Evolutionary conservation across 2,113 vertebrate genomes (phyloP), one percentile per base, ranked within the genome.

Genomic region (Donacobius atricapilla): DNA sequence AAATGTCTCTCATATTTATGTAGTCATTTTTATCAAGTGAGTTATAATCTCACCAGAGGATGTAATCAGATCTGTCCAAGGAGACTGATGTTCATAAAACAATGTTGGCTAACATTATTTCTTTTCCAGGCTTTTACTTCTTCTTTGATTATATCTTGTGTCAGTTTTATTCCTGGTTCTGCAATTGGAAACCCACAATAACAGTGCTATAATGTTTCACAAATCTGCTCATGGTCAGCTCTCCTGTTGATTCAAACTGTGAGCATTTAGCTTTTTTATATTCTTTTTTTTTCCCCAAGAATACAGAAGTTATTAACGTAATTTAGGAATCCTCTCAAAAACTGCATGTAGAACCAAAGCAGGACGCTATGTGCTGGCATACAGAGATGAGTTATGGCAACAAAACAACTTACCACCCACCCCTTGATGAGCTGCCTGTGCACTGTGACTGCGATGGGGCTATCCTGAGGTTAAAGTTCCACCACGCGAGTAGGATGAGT

Each of bases 101-200:
- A 93, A 61, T 48, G 68, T 86, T 96, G 88, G 78, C 64, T 64
- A 73, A 44, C 63, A 63, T 94, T 88, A 96, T 95, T 95, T 96
- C 79, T 94, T 96, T 94, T 90, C 93, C 94, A 93, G 76, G 30
- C 82, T 54, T 93, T 84, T 89, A 78, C 35, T 92, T 88, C 89
- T 93, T 91, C 72, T 96, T 90, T 93, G 88, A 93, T 92, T 96
- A 86, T 88, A 92, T 88, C 85, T 94, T 92, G 42, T 71, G 85
- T 96, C 87, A 95, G 58, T 73, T 95, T 94, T 94, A 83, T 70
- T 92, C 35, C 71, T 92, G 51, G 76, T 94, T 93, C 93, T 90
- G 83, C 94, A 94, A 92, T 53, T 92, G 90, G 79, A 94, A 96
- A 92, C 85, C 85, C 76, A 87, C 85, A 93, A 84, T 89, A 95